A percentile compares a stretch with the other conserved stretches of the same genome.
phyloP scores from a whole-genome alignment of 1,140 invertebrate species.

The Formica selysi region DNA sequence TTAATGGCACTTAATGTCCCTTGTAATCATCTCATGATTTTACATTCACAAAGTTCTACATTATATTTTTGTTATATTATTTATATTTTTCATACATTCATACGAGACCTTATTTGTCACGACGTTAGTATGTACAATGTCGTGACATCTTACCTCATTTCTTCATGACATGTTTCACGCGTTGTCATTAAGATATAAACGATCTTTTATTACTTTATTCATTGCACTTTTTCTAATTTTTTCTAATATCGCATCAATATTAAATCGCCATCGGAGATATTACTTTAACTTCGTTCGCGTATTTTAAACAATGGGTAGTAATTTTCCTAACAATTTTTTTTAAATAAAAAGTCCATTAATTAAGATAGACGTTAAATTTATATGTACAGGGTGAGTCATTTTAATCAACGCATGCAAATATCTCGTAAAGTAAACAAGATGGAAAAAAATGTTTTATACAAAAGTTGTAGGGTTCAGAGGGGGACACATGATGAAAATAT shows the following conservation, averaged over 20 bases:
- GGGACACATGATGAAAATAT: no score
- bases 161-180: not conserved
- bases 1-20: conserved; percentile 28
- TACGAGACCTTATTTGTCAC: not conserved
- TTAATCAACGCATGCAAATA: no score
- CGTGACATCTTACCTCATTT: no score
- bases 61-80: not conserved
- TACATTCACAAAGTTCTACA: conserved; percentile 22
- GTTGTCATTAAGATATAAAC: not conserved
- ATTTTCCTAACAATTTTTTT: not conserved
- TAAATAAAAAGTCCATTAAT: not conserved
- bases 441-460: no score
- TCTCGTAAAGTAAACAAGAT: no score
- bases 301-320: not conserved
- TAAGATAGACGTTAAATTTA: not conserved
- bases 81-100: not conserved
- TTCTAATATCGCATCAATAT: not conserved
- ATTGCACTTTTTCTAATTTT: not conserved
- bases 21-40: conserved; percentile 39
- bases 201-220: not conserved
- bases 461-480: no score
- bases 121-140: not conserved
- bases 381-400: no score
- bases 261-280: not conserved
- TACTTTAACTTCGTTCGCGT: not conserved